Percentiles rank a stretch among this genome's conserved stretches.
These are phyloP conservation scores for Synergus laeviventris DNA, from an alignment of 2,888 invertebrate genomes.

Conservation along the genomic window DNA sequence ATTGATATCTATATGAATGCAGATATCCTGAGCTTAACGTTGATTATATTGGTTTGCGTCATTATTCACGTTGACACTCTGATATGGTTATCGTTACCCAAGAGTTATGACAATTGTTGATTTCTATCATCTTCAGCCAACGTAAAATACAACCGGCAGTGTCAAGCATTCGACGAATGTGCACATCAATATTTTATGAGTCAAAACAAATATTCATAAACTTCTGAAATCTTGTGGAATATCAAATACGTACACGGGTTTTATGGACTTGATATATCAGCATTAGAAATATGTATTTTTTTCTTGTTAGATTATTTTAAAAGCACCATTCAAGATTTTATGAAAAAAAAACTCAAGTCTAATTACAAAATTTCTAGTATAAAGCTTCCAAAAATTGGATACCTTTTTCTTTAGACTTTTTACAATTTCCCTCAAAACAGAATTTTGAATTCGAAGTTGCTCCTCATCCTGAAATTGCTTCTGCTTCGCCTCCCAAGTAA, in stretches of 20 bases:
- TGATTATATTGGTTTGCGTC: not conserved
- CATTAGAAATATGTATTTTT: no score
- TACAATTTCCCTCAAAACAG: constrained; percentile 59
- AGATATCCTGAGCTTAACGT: not conserved
- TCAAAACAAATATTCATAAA: not conserved
- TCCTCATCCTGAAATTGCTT: constrained; percentile 51
- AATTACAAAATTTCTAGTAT: no score
- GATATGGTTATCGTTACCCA: not conserved
- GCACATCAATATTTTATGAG: not conserved
- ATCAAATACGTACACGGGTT: not conserved
- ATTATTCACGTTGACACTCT: not conserved
- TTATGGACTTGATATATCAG: no score
- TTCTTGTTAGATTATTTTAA: not conserved
- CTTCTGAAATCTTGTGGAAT: not conserved
- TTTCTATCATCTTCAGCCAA: not conserved
- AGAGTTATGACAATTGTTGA: not conserved
- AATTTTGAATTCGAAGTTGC: constrained; percentile 61
- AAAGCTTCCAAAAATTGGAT: constrained; percentile 10
- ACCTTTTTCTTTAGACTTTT: constrained; percentile 62
- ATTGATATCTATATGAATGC: not conserved
- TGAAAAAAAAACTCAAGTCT: not conserved
- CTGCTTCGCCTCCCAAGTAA: constrained; percentile 56
- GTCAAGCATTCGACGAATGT: not conserved
- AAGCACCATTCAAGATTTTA: constrained; percentile 43
- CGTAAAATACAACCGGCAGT: not conserved